Base-by-base conservation (phyloP, 1,140 invertebrate species). In the Anastatus disparis region DNA sequence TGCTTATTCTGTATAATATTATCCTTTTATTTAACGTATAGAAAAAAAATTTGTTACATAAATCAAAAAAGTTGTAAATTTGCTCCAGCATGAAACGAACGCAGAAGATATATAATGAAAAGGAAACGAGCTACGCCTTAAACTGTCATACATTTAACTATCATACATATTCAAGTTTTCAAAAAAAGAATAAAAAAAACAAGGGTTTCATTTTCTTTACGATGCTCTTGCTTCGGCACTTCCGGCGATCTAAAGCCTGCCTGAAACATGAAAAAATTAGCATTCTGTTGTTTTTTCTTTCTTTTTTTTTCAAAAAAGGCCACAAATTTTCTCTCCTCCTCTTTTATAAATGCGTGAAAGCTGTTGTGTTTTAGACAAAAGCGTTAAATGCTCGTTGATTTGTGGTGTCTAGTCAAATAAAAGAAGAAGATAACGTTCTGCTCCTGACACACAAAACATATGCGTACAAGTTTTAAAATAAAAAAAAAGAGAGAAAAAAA, bases 131-230 rank as follows among this genome's bases (percentile, higher is more conserved):
- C 22, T 29, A 24, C 15, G 63, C 8, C 22, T 53, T 53, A 26
- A 26, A 42, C 15, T 29, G 53, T 27, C 9, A 52, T 42, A 24
- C 22, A 10, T 22, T 42, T 13, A 40, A 10, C 31, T 44, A n/a
- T n/a, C n/a, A n/a, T n/a, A 55, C 50, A 40, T 26, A 55, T 53
- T 40, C 50, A 55, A 55, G 50, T 65, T 53, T 65, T 38, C 38
- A 38, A 40, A 65, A n/a, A n/a, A n/a, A n/a, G n/a, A n/a, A n/a
- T n/a, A n/a, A n/a, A n/a, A n/a, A n/a, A n/a, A 65, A 55, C 50
- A 29, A 55, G 50, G 46, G 10, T 55, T 42, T 22, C 38, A 27
- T 4, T 65, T 29, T 55, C 35, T 65, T 53, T 46, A 61, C 20
- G 24, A 61, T 4, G 10, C 58, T 29, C 26, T 65, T 15, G 15